Evolutionary conservation across 2,113 vertebrate genomes (phyloP).

Genomic region (Periophthalmus modestus): DNA sequence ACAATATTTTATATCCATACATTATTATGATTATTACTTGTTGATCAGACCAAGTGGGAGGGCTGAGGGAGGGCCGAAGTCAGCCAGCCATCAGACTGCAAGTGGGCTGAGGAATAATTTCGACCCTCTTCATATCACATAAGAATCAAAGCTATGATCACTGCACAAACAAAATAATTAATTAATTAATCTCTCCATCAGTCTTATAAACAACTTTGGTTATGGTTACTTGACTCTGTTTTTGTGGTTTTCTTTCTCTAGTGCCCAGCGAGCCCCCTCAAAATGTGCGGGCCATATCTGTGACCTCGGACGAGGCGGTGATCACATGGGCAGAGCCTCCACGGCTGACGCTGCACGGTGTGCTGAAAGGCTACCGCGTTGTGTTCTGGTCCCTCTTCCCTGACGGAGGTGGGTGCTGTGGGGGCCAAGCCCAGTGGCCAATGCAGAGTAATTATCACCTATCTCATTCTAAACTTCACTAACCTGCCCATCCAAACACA

Average conservation of each 20-base stretch:
- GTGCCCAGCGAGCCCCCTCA: conserved; percentile 97
- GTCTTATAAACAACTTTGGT: background rate
- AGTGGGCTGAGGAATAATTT: too few relatives aligned
- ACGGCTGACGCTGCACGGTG: conserved; percentile 93
- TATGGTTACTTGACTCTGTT: conserved; percentile 7
- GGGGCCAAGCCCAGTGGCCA: conserved; percentile 70
- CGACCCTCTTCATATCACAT: too few relatives aligned
- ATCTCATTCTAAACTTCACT: conserved; percentile 69
- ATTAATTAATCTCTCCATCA: background rate
- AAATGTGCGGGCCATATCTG: conserved; percentile 93
- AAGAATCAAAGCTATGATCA: too few relatives aligned
- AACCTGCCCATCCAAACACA: conserved; percentile 14
- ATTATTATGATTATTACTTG: background rate
- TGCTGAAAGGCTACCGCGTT: conserved; percentile 96
- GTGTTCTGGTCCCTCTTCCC: conserved; percentile 98
- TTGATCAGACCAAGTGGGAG: too few relatives aligned
- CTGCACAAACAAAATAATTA: too few relatives aligned
- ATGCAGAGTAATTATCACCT: conserved; percentile 80
- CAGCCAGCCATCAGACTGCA: too few relatives aligned
- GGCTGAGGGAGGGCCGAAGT: too few relatives aligned
- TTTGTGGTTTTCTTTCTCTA: conserved; percentile 52
- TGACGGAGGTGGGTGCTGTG: conserved; percentile 90
- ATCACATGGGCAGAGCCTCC: conserved; percentile 97
- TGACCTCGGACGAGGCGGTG: conserved; percentile 94
- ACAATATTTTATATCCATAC: background rate